Evolutionary conservation across 2,888 invertebrate species (phyloP), one percentile per base, ranked within the genome.

Genomic region (Salticus scenicus): DNA sequence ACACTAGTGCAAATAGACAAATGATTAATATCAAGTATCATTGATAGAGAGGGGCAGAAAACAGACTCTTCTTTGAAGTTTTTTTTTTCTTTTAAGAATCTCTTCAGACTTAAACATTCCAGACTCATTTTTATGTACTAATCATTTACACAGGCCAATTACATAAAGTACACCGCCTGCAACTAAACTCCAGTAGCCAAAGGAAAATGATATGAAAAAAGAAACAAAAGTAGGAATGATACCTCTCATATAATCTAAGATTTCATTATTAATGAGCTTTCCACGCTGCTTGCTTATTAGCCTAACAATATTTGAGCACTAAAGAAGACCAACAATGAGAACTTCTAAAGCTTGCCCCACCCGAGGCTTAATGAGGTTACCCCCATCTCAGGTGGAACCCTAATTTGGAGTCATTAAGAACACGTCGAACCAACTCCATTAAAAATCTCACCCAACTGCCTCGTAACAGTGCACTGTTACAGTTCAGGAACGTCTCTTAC

Each of bases 181-280:
- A 37, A 37, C 47, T 12, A 17, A 47, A 47, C 7, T n/a, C 47
- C 47, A 47, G 47, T 47, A 47, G 47, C 47, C 47, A 47, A 17
- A 47, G 17, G 47, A 12, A n/a, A 47, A 14, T 2, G n/a, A 7
- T 2, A 47, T 47, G 7, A n/a, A n/a, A 14, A 47, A 47, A 37
- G 17, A 47, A 37, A 37, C 37, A 37, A 37, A 37, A 37, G 10
- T 4, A 37, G 10, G 10, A 4, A 37, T 37, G 7, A 47, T 47
- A 47, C 47, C 47, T 17, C 47, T 17, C 47, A 47, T 47, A 17
- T 17, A 47, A 47, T 12, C 17, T 47, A 7, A 17, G 17, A 5
- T 47, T 47, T 47, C 17, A 47, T 47, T 47, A 47, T 47, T 47
- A 47, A 47, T 47, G 47, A 47, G 47, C 8, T 47, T 47, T 47